Base-by-base conservation (phyloP, 2,888 invertebrate genomes). In the Thysanoteuthis rhombus region DNA sequence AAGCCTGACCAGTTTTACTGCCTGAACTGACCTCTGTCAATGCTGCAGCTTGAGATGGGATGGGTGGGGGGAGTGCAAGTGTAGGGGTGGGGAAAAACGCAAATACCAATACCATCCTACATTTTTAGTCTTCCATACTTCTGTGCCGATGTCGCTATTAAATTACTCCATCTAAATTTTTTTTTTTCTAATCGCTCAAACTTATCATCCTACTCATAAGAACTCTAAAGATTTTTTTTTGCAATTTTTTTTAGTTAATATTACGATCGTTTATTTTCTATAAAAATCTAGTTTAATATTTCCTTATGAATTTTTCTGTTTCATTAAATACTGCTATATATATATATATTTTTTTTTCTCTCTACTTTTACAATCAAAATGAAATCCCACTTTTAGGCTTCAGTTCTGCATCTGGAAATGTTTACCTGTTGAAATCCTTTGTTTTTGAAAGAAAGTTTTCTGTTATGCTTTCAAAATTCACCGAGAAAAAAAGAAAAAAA, bases 1-100 rank as follows among this genome's bases (percentile, higher is more conserved):
- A 75, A 75, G 75, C 75, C 75, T 75, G 75, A 75, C 75, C 75
- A 75, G 75, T 75, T 75, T 75, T 75, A 75, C 75, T 75, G 75
- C 75, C 75, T 75, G n/a, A 75, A 75, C 75, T 75, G 75, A 75
- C 75, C 75, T 36, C 75, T 75, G 75, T 75, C 75, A 75, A 75
- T 75, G 75, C 75, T n/a, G 75, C 75, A 75, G 75, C 75, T 75
- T 75, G 75, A 52, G 52, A 52, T 25, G 52, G 52, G 52, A 42
- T 12, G 75, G 25, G n/a, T 8, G 75, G 75, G 75, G 75, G 36
- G n/a, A 75, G 10, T 75, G 75, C 75, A 75, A 75, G 75, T 75
- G 75, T 75, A 75, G 75, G 75, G 75, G 16, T n/a, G 75, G 75
- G 75, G 75, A 36, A n/a, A 8, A 36, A 75, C 75, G 4, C n/a